A percentile compares a stretch with the other conserved stretches of the same genome.
Conservation (phyloP, 2,113 vertebrate species). For the Limnothrissa miodon region DNA sequence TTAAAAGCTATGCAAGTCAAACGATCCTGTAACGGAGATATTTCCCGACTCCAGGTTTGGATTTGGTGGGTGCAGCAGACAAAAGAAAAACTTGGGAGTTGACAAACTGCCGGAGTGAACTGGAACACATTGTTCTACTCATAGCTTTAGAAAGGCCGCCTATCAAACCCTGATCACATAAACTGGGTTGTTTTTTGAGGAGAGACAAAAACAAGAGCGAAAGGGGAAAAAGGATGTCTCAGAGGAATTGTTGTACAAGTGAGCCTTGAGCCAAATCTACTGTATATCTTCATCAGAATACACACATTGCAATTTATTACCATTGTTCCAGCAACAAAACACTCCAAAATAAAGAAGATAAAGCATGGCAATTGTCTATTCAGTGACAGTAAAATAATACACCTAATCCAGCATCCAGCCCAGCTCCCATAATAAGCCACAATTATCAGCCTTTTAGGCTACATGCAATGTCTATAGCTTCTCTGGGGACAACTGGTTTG, state of each 20-base stretch:
- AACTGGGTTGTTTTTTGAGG: slow-evolving; percentile 21
- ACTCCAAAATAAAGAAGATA: slow-evolving; percentile 13
- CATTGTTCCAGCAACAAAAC: slow-evolving; percentile 17
- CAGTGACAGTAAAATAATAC: background rate
- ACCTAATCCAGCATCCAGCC: background rate
- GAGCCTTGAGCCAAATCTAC: background rate
- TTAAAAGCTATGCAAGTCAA: background rate
- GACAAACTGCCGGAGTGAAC: background rate
- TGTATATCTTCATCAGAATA: slow-evolving; percentile 4
- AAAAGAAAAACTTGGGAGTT: background rate
- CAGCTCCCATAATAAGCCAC: background rate
- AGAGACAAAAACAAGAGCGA: slow-evolving; percentile 1
- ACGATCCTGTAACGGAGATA: background rate
- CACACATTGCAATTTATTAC: slow-evolving; percentile 9
- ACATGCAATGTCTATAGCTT: background rate
- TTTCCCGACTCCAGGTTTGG: background rate
- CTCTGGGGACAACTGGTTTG: background rate
- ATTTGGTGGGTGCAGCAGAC: background rate
- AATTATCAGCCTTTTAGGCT: background rate
- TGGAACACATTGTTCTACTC: slow-evolving; percentile 13
- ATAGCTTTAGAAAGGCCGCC: background rate
- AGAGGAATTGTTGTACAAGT: slow-evolving; percentile 23
- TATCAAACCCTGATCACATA: slow-evolving; percentile 21
- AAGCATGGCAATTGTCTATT: slow-evolving; percentile 17
- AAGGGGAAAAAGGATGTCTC: background rate